phyloP scores from a whole-genome alignment of 1,140 invertebrate genomes.

The Lepidotrigona ventralis region DNA sequence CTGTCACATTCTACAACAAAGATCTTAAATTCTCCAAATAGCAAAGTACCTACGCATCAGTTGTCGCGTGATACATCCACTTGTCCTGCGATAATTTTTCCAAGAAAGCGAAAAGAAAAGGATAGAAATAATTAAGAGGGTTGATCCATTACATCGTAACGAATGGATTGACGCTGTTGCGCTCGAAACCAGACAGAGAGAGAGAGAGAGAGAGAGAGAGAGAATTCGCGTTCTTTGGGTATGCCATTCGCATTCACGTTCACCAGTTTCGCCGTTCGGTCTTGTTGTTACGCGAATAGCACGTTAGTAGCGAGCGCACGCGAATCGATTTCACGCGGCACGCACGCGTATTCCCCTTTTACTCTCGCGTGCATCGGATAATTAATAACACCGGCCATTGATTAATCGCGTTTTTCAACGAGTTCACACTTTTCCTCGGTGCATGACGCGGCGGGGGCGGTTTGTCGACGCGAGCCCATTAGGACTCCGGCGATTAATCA shows the following conservation, averaged over 20 bases:
- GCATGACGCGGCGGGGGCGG: neutral
- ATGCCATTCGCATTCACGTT: neutral
- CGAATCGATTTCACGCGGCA: slow-evolving; percentile 54
- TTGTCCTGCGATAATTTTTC: neutral
- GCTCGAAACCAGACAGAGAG: neutral
- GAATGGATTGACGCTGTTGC: neutral
- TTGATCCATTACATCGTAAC: neutral
- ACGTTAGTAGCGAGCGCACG: slow-evolving; percentile 25
- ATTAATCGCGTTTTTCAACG: slow-evolving; percentile 67
- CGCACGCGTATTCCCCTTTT: slow-evolving; percentile 29
- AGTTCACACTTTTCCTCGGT: slow-evolving; percentile 37
- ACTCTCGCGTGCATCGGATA: slow-evolving; percentile 46
- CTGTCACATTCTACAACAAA: neutral
- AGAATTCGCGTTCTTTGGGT: neutral
- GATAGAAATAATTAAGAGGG: neutral
- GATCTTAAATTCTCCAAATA: neutral
- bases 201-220: neutral
- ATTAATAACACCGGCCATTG: slow-evolving; percentile 71
- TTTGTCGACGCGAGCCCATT: slow-evolving; percentile 33
- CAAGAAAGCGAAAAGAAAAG: neutral
- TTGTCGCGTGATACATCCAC: neutral
- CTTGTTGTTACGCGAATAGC: slow-evolving; percentile 38
- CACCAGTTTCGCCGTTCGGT: neutral
- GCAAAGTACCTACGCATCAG: neutral
- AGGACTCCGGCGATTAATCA: slow-evolving; percentile 31